Evolutionary conservation across 2,797 vertebrate species (phyloP).

Genomic region (Lacerta viridis): DNA sequence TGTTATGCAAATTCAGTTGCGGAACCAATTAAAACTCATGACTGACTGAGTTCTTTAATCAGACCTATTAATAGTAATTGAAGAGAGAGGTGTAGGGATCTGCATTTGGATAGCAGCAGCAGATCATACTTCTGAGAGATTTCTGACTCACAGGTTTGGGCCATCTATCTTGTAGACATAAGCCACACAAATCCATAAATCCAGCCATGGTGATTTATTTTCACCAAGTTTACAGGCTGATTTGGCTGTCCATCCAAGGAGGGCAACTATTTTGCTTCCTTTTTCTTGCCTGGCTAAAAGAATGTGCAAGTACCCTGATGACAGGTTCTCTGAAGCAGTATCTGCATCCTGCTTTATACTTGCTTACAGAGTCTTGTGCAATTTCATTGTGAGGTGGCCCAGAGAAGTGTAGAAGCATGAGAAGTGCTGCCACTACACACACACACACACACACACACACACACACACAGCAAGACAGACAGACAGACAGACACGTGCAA

Average conservation of each 20-base stretch:
- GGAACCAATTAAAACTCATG: background rate
- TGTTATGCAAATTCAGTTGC: background rate
- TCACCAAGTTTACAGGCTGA: background rate
- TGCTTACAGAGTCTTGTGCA: background rate
- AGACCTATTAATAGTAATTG: too few relatives aligned
- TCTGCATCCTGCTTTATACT: background rate
- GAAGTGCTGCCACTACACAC: rapidly evolving
- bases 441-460: too few relatives aligned
- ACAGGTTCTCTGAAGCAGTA: background rate
- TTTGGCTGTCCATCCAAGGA: background rate
- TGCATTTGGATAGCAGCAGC: background rate
- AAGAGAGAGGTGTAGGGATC: background rate
- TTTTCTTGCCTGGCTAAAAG: background rate
- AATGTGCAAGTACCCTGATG: background rate
- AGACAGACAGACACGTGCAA: too few relatives aligned
- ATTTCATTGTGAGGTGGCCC: background rate
- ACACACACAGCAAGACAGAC: too few relatives aligned
- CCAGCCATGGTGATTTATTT: background rate
- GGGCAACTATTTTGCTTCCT: background rate
- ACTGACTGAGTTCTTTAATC: background rate
- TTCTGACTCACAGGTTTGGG: background rate
- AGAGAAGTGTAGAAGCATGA: background rate
- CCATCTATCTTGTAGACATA: background rate
- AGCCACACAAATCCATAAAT: background rate
- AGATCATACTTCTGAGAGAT: background rate